Evolutionary conservation across 23 tunicate genomes (phyloP).

Genomic region (Ascidia mentula): DNA sequence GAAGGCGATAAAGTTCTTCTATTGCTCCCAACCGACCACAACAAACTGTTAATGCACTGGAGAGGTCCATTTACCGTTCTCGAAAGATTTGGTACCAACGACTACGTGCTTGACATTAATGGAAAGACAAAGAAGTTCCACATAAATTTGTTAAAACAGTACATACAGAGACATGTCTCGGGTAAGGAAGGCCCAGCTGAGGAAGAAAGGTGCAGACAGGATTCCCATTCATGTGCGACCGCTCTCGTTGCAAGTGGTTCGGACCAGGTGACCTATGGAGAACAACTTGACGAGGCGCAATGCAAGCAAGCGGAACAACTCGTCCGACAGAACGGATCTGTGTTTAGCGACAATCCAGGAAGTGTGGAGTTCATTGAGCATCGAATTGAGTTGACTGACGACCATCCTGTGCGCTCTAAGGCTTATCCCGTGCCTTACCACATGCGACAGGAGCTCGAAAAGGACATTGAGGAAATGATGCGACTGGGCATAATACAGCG

Average conservation of each 20-base stretch:
- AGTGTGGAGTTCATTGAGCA: neutral
- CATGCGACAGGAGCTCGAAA: neutral
- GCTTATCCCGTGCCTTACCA: neutral
- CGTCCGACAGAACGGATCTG: neutral
- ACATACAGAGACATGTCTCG: too few relatives aligned
- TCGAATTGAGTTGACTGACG: neutral
- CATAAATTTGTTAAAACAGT: constrained; percentile 11
- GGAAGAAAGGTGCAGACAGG: too few relatives aligned
- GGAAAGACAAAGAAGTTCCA: constrained; percentile 17
- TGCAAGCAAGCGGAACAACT: neutral
- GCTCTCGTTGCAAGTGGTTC: too few relatives aligned
- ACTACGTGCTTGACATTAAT: neutral
- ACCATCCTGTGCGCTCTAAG: neutral
- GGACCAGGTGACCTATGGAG: neutral
- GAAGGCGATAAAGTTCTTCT: constrained; percentile 12
- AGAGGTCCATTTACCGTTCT: constrained; percentile 13
- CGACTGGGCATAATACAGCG: neutral
- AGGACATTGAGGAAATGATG: neutral
- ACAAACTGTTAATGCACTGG: constrained; percentile 29
- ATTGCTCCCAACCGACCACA: constrained; percentile 25
- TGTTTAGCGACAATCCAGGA: neutral
- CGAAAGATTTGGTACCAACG: constrained; percentile 7
- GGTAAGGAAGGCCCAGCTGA: neutral
- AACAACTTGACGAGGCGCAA: neutral
- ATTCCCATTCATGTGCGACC: too few relatives aligned